Percentiles rank a stretch among this genome's conserved stretches.
phyloP scores from a whole-genome alignment of 1,140 invertebrate genomes.

The Dendrolimus kikuchii region DNA sequence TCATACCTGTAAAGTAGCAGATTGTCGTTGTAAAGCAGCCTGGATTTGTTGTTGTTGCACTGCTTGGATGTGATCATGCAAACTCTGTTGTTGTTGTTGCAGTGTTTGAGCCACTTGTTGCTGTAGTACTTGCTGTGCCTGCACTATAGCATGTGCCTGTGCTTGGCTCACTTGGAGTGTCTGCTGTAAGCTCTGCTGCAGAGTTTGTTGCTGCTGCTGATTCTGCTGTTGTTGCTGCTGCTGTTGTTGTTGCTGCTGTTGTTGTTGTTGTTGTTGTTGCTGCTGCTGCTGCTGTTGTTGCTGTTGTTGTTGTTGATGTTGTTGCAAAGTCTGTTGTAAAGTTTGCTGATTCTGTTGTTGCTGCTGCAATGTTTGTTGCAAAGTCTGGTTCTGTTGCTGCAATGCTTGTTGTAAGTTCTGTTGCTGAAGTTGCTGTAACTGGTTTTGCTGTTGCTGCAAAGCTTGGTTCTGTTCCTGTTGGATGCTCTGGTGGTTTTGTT shows the following conservation, averaged over 20 bases:
- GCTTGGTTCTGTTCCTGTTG: constrained; percentile 47
- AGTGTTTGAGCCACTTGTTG: constrained; percentile 60
- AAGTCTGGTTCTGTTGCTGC: constrained; percentile 51
- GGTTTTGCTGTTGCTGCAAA: constrained; percentile 43
- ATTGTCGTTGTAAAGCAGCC: constrained; percentile 59
- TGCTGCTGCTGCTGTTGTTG: constrained; percentile 54
- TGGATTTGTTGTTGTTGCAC: constrained; percentile 65
- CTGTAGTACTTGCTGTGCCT: constrained; percentile 55
- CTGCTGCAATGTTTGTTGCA: constrained; percentile 54
- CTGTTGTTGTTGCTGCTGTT: constrained; percentile 68
- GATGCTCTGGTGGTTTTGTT: constrained; percentile 55
- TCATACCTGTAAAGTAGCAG: constrained; percentile 55
- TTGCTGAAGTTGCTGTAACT: constrained; percentile 51
- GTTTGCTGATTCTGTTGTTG: constrained; percentile 52
- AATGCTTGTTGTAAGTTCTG: constrained; percentile 54
- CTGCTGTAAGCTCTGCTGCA: constrained; percentile 50
- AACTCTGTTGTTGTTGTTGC: constrained; percentile 55
- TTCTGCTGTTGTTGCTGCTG: constrained; percentile 59
- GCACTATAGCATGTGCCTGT: constrained; percentile 53
- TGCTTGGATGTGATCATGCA: constrained; percentile 57
- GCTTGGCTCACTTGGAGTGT: constrained; percentile 57
- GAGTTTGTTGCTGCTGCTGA: constrained; percentile 37
- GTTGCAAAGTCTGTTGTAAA: constrained; percentile 57
- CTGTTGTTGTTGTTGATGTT: constrained; percentile 41
- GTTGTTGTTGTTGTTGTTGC: constrained; percentile 29